Base-by-base conservation (phyloP, 2,113 vertebrate genomes). In the Gorsachius goisagi region DNA sequence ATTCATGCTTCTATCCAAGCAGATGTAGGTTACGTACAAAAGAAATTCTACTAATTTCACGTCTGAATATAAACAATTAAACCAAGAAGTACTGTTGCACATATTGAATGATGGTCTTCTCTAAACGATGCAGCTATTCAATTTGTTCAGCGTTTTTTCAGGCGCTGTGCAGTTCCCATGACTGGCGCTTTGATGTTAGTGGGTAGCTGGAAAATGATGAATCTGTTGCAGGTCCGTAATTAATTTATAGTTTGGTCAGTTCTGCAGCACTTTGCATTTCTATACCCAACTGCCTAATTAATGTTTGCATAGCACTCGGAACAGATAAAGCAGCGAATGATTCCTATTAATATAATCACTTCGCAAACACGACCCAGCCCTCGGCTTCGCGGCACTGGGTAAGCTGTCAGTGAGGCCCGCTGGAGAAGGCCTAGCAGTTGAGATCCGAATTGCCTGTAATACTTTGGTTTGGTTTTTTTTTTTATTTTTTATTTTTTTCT, bases 201-300 rank as follows among this genome's bases (percentile, higher is more conserved):
- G 5, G 58, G 72, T 21, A 81, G 80, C 94, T 56, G 44, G 53
- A 35, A 96, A 88, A 66, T 37, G 22, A 91, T 95, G 84, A 23
- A 86, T 91, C 89, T 80, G 55, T 52, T 90, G 81, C 11, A 1
- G 63, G 64, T 69, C 67, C 10, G 0, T 83, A 62, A 90, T 93
- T 89, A 62, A 93, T 96, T 90, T 74, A 58, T 77, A 45, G 90
- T 96, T 96, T 58, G 92, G 93, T 93, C 82, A 77, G 76, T 90
- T 71, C 83, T 87, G 89, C 76, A 71, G 93, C 68, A 56, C 83
- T 92, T 80, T 63, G 91, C 73, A 8, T 80, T 95, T 64, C 85
- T 85, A 56, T 37, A 52, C 77, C 73, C 2, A 2, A 37, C 47
- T 84, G 80, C 33, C 79, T 93, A 53, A 82, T 96, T 41, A 63